Percentiles rank a stretch among this genome's conserved stretches.
phyloP scores from a whole-genome alignment of 2,113 vertebrate genomes.

The Dipodomys merriami region DNA sequence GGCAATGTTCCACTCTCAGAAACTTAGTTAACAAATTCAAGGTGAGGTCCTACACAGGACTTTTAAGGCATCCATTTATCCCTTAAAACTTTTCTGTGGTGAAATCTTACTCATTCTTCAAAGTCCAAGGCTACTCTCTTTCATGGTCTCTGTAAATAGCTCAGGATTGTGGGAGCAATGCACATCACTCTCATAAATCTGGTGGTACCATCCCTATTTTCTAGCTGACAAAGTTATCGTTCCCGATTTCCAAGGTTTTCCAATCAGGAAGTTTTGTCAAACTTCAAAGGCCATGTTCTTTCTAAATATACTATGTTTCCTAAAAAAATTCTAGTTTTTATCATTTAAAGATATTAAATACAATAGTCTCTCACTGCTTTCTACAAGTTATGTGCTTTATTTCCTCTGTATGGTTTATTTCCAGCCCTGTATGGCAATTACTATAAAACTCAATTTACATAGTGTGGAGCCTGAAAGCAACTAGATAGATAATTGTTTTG shows the following conservation, averaged over 20 bases:
- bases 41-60: neutral
- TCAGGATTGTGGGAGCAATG: neutral
- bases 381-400: neutral
- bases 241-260: neutral
- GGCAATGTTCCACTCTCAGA: neutral
- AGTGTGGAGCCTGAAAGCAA: neutral
- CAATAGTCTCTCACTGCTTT: neutral
- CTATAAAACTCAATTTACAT: slow-evolving; percentile 12
- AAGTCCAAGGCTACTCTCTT: neutral
- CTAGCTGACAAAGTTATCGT: neutral
- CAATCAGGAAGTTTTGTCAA: neutral
- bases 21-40: neutral
- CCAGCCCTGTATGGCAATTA: neutral
- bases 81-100: neutral
- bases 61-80: neutral
- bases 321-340: slow-evolving; percentile 13
- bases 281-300: neutral
- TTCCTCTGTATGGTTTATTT: slow-evolving; percentile 18
- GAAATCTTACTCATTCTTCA: neutral
- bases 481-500: neutral
- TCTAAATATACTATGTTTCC: neutral
- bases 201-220: neutral
- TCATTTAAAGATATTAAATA: neutral
- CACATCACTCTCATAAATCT: neutral
- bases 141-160: neutral